phyloP scores from a whole-genome alignment of 2,888 invertebrate genomes.

The Drosophila nigricruria region DNA sequence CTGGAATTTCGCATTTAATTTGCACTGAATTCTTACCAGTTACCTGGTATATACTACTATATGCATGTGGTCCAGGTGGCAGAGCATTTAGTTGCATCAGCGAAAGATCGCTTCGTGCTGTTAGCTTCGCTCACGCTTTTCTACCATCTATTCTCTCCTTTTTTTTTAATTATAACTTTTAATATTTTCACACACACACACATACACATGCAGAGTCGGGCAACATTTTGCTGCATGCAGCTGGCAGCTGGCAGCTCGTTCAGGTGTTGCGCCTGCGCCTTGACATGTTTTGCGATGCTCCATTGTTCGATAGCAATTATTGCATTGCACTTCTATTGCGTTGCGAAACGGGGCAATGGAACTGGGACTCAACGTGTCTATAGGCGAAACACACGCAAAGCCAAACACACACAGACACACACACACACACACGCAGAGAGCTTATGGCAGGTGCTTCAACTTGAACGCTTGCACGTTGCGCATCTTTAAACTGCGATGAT shows the following conservation, averaged over 20 bases:
- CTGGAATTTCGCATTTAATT: slow-evolving; percentile 62
- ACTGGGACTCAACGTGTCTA: slow-evolving; percentile 37
- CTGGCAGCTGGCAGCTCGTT: slow-evolving; percentile 32
- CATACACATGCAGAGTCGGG: background rate
- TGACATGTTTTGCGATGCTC: slow-evolving; percentile 44
- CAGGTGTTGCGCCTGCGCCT: slow-evolving; percentile 30
- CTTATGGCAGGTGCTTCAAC: slow-evolving; percentile 75
- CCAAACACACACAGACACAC: slow-evolving; percentile 24
- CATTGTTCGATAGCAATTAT: slow-evolving; percentile 79
- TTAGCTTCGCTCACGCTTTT: slow-evolving; percentile 26
- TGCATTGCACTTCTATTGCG: slow-evolving; percentile 76
- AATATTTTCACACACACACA: slow-evolving; percentile 62
- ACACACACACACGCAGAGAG: slow-evolving; percentile 9
- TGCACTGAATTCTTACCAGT: slow-evolving; percentile 35
- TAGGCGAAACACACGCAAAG: slow-evolving; percentile 33
- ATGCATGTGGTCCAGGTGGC: slow-evolving; percentile 19
- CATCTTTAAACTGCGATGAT: slow-evolving; percentile 78
- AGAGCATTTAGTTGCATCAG: slow-evolving; percentile 3
- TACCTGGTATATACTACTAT: background rate
- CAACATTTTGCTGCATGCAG: slow-evolving; percentile 21
- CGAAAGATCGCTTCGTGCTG: slow-evolving; percentile 31
- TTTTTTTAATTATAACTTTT: slow-evolving; percentile 75
- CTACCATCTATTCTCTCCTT: slow-evolving; percentile 9
- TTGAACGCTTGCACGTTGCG: slow-evolving; percentile 69
- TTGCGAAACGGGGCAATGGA: slow-evolving; percentile 40